Percentiles rank a stretch among this genome's conserved stretches.
These are phyloP conservation scores for Chionodraco myersi DNA, from an alignment of 2,113 vertebrate genomes.

Conservation along the genomic window DNA sequence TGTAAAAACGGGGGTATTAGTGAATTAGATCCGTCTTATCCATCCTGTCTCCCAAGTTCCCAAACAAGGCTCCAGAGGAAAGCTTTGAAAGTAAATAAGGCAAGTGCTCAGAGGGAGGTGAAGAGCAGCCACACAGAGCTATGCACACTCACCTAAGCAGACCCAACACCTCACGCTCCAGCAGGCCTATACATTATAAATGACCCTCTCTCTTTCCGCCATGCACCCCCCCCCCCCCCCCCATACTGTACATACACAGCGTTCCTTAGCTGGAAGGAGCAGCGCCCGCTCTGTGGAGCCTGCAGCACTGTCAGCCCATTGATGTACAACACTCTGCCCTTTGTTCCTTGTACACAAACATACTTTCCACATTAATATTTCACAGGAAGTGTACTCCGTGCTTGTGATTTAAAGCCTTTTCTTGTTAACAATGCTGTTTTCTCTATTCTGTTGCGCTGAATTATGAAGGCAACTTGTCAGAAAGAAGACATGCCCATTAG, in stretches of 20 bases:
- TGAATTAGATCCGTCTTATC: constrained; percentile 60
- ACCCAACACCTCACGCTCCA: constrained; percentile 73
- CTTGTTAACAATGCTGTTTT: constrained; percentile 85
- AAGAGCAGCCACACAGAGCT: constrained; percentile 69
- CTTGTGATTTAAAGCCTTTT: constrained; percentile 86
- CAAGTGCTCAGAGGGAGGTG: constrained; percentile 60
- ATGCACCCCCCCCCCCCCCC: constrained; percentile 45
- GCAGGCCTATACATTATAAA: constrained; percentile 83
- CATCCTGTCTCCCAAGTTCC: constrained; percentile 55
- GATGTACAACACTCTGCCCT: constrained; percentile 84
- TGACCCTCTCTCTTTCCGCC: constrained; percentile 70
- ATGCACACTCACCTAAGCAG: constrained; percentile 71
- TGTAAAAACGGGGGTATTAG: constrained; percentile 53
- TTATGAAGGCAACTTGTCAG: constrained; percentile 79
- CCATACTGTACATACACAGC: constrained; percentile 56
- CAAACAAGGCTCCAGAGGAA: constrained; percentile 65
- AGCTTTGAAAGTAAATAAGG: constrained; percentile 79
- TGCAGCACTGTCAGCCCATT: constrained; percentile 79
- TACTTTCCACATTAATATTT: constrained; percentile 87
- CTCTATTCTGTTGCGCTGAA: constrained; percentile 78
- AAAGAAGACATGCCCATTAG: constrained; percentile 71
- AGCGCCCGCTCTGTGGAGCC: constrained; percentile 68
- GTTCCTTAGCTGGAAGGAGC: constrained; percentile 74
- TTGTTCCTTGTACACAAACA: constrained; percentile 85
- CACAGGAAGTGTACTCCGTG: constrained; percentile 80